Percentiles rank a stretch among this genome's conserved stretches.
phyloP scores from a whole-genome alignment of 2,888 invertebrate species.

The Plutella xylostella region DNA sequence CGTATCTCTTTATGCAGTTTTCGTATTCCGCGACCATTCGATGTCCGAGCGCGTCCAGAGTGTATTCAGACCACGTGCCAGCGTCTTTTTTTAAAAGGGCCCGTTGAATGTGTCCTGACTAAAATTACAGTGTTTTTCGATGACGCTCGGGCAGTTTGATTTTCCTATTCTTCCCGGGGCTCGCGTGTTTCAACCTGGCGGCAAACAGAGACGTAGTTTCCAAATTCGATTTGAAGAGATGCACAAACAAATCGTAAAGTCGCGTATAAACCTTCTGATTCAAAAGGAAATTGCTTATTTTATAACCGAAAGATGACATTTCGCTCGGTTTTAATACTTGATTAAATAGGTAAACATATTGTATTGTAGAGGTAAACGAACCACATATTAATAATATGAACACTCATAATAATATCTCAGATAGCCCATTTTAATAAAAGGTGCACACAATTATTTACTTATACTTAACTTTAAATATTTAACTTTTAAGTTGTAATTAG shows the following conservation, averaged over 20 bases:
- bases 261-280: conserved; percentile 51
- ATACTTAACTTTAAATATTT: conserved; percentile 2
- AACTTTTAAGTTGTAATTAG: not conserved
- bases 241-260: conserved; percentile 61
- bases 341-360: conserved; percentile 45
- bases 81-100: conserved; percentile 44
- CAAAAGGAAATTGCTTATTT: conserved; percentile 67
- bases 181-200: conserved; percentile 11
- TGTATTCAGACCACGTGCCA: conserved; percentile 47
- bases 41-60: conserved; percentile 27
- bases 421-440: no score
- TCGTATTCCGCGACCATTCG: conserved; percentile 46
- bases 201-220: conserved; percentile 21
- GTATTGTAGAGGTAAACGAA: no score
- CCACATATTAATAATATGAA: no score
- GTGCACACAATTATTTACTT: conserved; percentile 24
- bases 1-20: conserved; percentile 13
- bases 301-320: conserved; percentile 50
- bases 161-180: conserved; percentile 35
- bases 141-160: conserved; percentile 49
- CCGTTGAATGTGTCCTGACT: conserved; percentile 51
- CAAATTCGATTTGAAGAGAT: conserved; percentile 47
- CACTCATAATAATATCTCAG: no score
- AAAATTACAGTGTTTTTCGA: conserved; percentile 61
- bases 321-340: conserved; percentile 45